phyloP scores from a whole-genome alignment of 2,888 invertebrate genomes.

The Yponomeuta evonymella region DNA sequence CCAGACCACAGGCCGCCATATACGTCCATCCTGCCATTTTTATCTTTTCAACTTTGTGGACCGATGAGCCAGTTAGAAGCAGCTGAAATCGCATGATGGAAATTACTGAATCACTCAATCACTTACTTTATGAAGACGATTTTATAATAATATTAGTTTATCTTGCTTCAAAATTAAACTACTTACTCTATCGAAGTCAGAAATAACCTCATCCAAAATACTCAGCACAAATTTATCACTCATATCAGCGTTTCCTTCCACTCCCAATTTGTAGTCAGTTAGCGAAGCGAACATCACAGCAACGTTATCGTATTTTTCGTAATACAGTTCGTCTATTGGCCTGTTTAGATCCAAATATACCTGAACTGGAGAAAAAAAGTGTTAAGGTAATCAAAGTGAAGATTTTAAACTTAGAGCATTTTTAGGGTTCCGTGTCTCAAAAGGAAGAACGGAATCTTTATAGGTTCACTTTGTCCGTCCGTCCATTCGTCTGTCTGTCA shows the following conservation, averaged over 20 bases:
- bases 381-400: not conserved
- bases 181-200: conserved; percentile 91
- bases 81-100: conserved; percentile 59
- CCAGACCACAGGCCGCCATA: conserved; percentile 97
- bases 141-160: no score
- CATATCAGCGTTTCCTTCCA: conserved; percentile 79
- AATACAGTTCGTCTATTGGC: conserved; percentile 86
- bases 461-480: no score
- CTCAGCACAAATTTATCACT: conserved; percentile 80
- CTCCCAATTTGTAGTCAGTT: conserved; percentile 85
- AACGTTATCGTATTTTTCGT: conserved; percentile 90
- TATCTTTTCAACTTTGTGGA: conserved; percentile 92
- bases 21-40: conserved; percentile 98
- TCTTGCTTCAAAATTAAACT: not conserved
- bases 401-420: no score
- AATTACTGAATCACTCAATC: not conserved
- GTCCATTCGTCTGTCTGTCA: no score
- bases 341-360: conserved; percentile 84
- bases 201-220: conserved; percentile 92
- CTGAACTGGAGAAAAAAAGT: conserved; percentile 76
- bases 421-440: no score
- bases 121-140: no score
- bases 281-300: conserved; percentile 98
- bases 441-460: no score
- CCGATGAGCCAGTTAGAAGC: conserved; percentile 77